Conservation (phyloP, 2,113 vertebrate genomes). For the Odontophorus gujanensis region DNA sequence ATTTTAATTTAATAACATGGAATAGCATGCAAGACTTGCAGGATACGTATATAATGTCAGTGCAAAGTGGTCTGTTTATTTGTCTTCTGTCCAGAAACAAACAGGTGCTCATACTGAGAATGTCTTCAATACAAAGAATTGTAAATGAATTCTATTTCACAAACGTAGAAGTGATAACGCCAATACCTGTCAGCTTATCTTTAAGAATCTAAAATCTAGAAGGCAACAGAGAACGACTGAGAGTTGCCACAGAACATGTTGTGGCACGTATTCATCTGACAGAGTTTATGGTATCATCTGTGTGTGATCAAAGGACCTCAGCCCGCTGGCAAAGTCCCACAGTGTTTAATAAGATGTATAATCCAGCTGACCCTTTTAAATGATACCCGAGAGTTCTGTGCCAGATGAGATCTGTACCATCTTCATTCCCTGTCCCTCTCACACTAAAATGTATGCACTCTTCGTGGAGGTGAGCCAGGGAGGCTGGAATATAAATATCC, state of each 20-base stretch:
- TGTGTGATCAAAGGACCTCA: neutral
- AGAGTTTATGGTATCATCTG: fast-evolving
- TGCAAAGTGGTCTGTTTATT: neutral
- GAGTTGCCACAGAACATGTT: neutral
- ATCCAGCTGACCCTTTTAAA: neutral
- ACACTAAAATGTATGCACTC: fast-evolving
- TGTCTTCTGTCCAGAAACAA: neutral
- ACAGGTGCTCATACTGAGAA: neutral
- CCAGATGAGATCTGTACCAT: neutral
- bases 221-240: neutral
- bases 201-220: neutral
- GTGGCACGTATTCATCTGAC: neutral
- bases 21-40: neutral
- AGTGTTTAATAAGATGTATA: neutral
- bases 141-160: neutral
- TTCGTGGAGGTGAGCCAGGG: neutral
- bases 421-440: neutral
- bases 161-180: neutral
- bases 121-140: neutral
- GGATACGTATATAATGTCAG: neutral
- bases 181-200: neutral
- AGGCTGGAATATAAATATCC: neutral
- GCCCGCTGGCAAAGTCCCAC: neutral
- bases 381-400: neutral
- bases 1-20: neutral